A percentile compares a stretch with the other conserved stretches of the same genome.
Evolutionary conservation across 1,140 invertebrate genomes (phyloP).

Genomic region (Drosophila miranda): DNA sequence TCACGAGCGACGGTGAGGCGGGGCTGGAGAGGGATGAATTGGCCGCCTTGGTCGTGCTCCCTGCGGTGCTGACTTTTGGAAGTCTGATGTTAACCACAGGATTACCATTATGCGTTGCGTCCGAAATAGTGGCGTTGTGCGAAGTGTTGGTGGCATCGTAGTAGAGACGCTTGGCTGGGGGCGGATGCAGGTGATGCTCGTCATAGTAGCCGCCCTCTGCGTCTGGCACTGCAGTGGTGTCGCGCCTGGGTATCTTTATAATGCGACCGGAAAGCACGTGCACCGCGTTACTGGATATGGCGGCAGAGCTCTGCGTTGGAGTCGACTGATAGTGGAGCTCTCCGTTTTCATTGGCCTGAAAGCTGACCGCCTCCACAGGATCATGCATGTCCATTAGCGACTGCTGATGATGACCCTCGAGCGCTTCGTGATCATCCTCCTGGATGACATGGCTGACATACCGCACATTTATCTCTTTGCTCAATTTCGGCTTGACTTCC

Average conservation of each 20-base stretch:
- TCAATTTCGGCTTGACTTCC: slow-evolving; percentile 67
- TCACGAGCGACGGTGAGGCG: slow-evolving; percentile 26
- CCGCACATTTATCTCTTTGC: slow-evolving; percentile 47
- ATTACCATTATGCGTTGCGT: slow-evolving; percentile 40
- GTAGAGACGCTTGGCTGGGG: slow-evolving; percentile 61
- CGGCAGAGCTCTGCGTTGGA: slow-evolving; percentile 18
- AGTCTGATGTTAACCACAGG: slow-evolving; percentile 47
- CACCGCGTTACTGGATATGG: slow-evolving; percentile 37
- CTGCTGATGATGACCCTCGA: slow-evolving; percentile 51
- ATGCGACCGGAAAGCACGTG: slow-evolving; percentile 70
- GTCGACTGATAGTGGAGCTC: slow-evolving; percentile 63
- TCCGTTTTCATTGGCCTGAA: slow-evolving; percentile 67
- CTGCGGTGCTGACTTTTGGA: slow-evolving; percentile 46
- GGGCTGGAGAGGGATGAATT: slow-evolving; percentile 42
- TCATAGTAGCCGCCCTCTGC: slow-evolving; percentile 62
- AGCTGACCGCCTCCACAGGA: slow-evolving; percentile 61
- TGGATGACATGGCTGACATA: slow-evolving; percentile 46
- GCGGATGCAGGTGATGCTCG: slow-evolving; percentile 55
- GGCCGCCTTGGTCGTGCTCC: slow-evolving; percentile 45
- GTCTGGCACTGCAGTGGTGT: slow-evolving; percentile 53
- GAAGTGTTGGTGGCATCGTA: slow-evolving; percentile 49
- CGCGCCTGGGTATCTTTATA: slow-evolving; percentile 70
- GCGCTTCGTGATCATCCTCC: slow-evolving; percentile 46
- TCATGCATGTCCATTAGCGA: slow-evolving; percentile 59
- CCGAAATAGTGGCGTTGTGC: slow-evolving; percentile 40